These are phyloP conservation scores for Lamproptera curius DNA, from an alignment of 2,888 invertebrate genomes.

Conservation along the genomic window DNA sequence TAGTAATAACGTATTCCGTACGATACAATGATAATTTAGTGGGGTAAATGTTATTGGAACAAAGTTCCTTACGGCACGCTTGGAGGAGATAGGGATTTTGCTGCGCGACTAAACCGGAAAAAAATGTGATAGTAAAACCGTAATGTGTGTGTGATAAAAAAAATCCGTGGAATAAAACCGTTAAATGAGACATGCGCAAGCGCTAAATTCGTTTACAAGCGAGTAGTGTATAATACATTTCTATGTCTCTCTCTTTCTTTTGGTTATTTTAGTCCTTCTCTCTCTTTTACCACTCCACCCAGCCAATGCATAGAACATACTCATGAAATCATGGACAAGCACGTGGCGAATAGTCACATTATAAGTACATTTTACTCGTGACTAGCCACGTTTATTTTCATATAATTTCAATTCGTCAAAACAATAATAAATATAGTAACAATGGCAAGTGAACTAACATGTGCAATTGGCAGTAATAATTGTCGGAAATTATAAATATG, in stretches of 20 bases:
- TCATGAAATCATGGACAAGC: not conserved
- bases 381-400: not conserved
- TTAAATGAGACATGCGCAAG: not conserved
- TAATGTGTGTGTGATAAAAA: no score
- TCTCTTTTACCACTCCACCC: not conserved
- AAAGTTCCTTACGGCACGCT: conserved; percentile 7
- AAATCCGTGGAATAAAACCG: no score
- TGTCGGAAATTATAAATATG: not conserved
- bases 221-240: not conserved
- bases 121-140: no score
- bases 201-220: not conserved
- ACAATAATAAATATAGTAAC: not conserved
- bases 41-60: conserved; percentile 3
- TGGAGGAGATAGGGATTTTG: conserved; percentile 10
- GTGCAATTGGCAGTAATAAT: not conserved
- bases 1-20: no score
- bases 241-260: not conserved
- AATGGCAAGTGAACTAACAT: not conserved
- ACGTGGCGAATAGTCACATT: not conserved
- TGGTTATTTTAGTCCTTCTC: not conserved
- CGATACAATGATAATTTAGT: no score
- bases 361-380: not conserved
- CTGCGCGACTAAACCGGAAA: conserved; percentile 1
- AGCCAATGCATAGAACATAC: not conserved
- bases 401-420: not conserved